Evolutionary conservation across 2,113 vertebrate genomes (phyloP), one percentile per base, ranked within the genome.

Genomic region (Pristiophorus japonicus): DNA sequence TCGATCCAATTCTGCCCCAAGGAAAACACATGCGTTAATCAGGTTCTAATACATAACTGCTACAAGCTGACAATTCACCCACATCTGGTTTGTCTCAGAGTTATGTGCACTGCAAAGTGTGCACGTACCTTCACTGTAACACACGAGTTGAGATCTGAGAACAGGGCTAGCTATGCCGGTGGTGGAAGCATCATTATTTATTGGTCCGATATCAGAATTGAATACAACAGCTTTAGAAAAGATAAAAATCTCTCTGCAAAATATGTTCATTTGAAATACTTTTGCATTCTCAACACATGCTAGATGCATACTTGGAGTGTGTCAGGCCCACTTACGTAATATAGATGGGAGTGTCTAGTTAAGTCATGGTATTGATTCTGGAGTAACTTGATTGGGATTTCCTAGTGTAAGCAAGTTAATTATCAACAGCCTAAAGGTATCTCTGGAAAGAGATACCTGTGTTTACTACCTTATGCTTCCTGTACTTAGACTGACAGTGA

Each of bases 351-450:
- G 59, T 63, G 34, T 63, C 22, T 42, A 10, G n/a, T 63, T 63
- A 92, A 65, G 10, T n/a, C 34, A 20, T 63, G 55, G 14, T 91
- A 81, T 62, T 91, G 55, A 91, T 38, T 63, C 16, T 38, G 59
- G 59, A 62, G 2, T 62, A 91, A 91, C 88, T 38, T 63, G 30
- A 91, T 91, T 92, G 55, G 34, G 88, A 65, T 92, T 92, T 92
- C 34, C 88, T 42, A 20, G 34, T 92, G 59, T 63, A 91, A 63
- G 55, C 88, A 91, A 63, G 59, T 63, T 91, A 91, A 91, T 91
- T 63, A 38, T 62, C 34, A 18, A 62, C 55, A 62, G 55, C 4
- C 51, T 91, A n/a, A 91, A 91, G 55, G 88, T 38, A 62, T 62
- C 34, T 34, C 59, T 62, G 59, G 34, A 62, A 91, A 91, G 12